Percentiles rank a stretch among this genome's conserved stretches.
These are phyloP conservation scores for Cydia splendana DNA, from an alignment of 1,140 invertebrate genomes.

Conservation along the genomic window DNA sequence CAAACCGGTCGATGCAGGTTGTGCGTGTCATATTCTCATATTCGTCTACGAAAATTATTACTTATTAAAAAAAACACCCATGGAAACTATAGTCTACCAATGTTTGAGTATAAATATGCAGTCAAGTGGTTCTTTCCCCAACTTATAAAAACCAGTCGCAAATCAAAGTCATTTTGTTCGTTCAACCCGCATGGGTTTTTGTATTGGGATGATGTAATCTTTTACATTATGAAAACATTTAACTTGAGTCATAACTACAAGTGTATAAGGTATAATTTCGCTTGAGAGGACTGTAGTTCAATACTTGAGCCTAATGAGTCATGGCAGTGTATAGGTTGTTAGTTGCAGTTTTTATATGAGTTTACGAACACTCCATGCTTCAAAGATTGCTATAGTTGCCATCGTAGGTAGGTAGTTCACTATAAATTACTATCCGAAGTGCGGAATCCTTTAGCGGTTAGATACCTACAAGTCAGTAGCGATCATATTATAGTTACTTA, in stretches of 20 bases:
- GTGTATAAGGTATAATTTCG: background rate
- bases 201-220: slow-evolving; percentile 17
- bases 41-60: background rate
- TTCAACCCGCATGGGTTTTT: slow-evolving; percentile 11
- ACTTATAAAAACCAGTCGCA: slow-evolving; percentile 2
- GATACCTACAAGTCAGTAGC: background rate
- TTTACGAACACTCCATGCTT: background rate
- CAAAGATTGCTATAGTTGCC: background rate
- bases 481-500: background rate
- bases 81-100: no score
- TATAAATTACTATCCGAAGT: background rate
- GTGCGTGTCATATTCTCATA: background rate
- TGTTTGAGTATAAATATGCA: background rate
- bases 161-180: background rate
- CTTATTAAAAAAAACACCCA: background rate
- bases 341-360: slow-evolving; percentile 10
- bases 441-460: no score
- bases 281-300: background rate
- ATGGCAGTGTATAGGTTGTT: background rate
- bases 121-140: background rate
- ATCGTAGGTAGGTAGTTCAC: background rate
- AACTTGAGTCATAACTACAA: background rate
- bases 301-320: slow-evolving; percentile 1
- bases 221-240: background rate
- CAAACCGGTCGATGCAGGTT: background rate